Base-by-base conservation (phyloP, 2,888 invertebrate species). In the Euplexia lucipara region DNA sequence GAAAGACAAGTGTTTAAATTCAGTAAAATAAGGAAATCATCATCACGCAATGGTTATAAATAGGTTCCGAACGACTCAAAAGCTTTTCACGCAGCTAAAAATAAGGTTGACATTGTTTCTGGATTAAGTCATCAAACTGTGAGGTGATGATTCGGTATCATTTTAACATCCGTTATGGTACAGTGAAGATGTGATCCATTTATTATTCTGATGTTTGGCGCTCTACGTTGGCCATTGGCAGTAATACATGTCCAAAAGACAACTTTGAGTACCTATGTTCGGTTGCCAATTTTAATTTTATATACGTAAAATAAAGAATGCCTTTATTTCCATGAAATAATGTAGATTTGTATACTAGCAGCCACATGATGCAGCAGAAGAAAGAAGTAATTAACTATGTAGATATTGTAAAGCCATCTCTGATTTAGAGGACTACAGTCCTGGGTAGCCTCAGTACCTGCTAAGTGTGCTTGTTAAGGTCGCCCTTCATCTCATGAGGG, bases 241-340 rank as follows among this genome's bases (percentile, higher is more conserved):
- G 57, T 65, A 47, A 51, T 32, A 44, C 18, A 53, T 59, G 12
- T 39, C 57, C 48, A 56, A 71, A 71, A 71, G 34, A 45, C 32
- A 47, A 34, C 37, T 64, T 66, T 49, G 22, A 32, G 26, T 52
- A 26, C 26, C 2, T 5, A 69, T 53, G 58, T 66, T 59, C 16
- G 12, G 34, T 39, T 70, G 78, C 78, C 81, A 81, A 73, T 61
- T 48, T 32, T 18, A 59, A 42, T 16, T 57, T 39, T 48, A 39
- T 42, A 14, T 16, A 18, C 53, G 57, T 44, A 37, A 32, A 35
- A 20, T 44, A 10, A n/a, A n/a, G n/a, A n/a, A n/a, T n/a, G 10
- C 1, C 12, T 44, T 49, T 34, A 32, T 47, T 32, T 37, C 2
- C 10, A 16, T 12, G 14, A 14, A 16, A 16, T 44, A 1, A 42